phyloP scores from a whole-genome alignment of 2,888 invertebrate genomes.

The Troides helena region DNA sequence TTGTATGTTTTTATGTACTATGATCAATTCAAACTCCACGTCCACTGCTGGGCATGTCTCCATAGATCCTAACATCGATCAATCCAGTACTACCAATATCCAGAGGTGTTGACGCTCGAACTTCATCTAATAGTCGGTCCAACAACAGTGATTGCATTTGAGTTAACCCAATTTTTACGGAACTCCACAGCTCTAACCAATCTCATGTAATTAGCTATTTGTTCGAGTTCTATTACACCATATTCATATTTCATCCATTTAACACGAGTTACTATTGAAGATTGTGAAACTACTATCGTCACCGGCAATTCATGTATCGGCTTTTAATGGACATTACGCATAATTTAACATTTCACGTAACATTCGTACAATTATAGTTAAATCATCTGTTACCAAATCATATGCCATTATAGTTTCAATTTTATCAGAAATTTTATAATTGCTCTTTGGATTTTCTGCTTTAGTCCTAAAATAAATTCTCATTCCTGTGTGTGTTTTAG shows the following conservation, averaged over 20 bases:
- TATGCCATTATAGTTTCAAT: not conserved
- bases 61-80: too few species aligned
- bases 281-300: conserved; percentile 5
- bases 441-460: too few species aligned
- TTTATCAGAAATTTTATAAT: not conserved
- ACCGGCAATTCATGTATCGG: not conserved
- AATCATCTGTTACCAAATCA: not conserved
- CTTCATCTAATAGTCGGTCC: too few species aligned
- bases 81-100: too few species aligned
- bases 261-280: not conserved
- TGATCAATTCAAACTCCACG: too few species aligned
- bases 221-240: conserved; percentile 1
- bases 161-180: not conserved
- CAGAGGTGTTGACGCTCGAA: too few species aligned
- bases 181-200: not conserved
- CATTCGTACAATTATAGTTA: not conserved
- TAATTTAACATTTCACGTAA: conserved; percentile 4
- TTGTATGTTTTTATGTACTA: too few species aligned
- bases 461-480: too few species aligned
- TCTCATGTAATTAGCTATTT: not conserved
- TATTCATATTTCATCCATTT: conserved; percentile 3
- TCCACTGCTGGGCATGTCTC: too few species aligned
- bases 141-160: not conserved
- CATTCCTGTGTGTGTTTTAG: not conserved
- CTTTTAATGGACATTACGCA: conserved; percentile 4